Percentiles rank a stretch among this genome's conserved stretches.
These are phyloP conservation scores for Asteroscopus sphinx DNA, from an alignment of 2,888 invertebrate genomes.

Conservation along the genomic window DNA sequence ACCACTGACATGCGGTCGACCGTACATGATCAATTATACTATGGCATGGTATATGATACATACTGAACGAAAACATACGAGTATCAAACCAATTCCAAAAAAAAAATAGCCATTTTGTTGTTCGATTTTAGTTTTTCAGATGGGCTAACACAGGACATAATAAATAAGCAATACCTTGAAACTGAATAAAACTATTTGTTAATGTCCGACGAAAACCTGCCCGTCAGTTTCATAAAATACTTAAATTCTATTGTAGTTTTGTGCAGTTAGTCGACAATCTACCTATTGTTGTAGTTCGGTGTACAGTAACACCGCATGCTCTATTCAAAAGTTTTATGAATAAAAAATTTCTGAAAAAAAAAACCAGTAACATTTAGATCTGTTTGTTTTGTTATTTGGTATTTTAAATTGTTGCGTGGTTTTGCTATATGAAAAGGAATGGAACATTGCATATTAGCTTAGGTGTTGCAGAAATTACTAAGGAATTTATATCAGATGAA, in stretches of 20 bases:
- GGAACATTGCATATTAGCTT: too few species aligned
- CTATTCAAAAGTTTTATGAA: conserved; percentile 41
- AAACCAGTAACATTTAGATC: conserved; percentile 3
- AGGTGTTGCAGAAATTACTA: too few species aligned
- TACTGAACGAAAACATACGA: too few species aligned
- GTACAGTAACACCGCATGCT: conserved; percentile 26
- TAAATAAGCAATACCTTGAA: conserved; percentile 13
- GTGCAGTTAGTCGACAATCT: conserved; percentile 27
- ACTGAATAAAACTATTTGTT: conserved; percentile 13
- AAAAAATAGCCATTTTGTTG: too few species aligned
- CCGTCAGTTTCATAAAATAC: conserved; percentile 32
- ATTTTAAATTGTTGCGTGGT: too few species aligned
- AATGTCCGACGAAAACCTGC: conserved; percentile 12
- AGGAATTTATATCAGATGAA: too few species aligned
- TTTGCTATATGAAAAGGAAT: conserved; percentile 3
- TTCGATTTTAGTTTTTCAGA: background rate
- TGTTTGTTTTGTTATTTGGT: conserved; percentile 16
- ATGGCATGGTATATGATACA: too few species aligned
- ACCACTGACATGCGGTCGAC: too few species aligned
- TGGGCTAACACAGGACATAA: conserved; percentile 9
- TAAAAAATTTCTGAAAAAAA: conserved; percentile 23
- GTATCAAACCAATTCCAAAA: too few species aligned
- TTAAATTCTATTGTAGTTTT: conserved; percentile 32
- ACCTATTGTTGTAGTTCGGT: conserved; percentile 39
- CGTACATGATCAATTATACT: too few species aligned